Evolutionary conservation across 2,797 vertebrate genomes (phyloP).

Genomic region (Spinus pinus): DNA sequence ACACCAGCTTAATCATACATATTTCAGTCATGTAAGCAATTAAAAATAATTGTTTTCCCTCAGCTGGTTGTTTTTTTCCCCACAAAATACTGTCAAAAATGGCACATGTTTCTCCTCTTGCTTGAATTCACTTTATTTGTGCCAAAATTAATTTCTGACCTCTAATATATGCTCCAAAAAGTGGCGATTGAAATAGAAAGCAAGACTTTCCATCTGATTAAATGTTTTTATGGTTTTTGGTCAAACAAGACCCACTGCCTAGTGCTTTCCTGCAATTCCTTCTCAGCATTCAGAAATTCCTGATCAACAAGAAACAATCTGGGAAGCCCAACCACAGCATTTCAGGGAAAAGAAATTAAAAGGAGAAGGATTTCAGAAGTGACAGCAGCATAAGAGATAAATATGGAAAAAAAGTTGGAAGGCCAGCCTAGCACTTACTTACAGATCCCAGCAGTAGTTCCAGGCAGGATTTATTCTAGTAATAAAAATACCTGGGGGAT

Average conservation of each 20-base stretch:
- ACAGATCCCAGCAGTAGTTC: background rate
- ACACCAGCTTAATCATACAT: background rate
- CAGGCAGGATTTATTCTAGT: background rate
- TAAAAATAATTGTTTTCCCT: background rate
- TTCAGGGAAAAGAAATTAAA: background rate
- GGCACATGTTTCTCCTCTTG: background rate
- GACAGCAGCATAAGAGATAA: background rate
- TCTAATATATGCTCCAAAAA: background rate
- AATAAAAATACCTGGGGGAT: background rate
- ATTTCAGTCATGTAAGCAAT: background rate
- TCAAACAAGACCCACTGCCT: background rate
- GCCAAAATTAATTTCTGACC: background rate
- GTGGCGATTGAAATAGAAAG: background rate
- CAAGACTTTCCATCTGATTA: background rate
- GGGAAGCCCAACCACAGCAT: background rate
- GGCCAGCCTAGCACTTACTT: background rate
- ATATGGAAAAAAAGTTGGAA: rapidly evolving
- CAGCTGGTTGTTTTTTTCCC: background rate
- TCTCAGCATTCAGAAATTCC: background rate
- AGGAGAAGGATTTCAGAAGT: background rate
- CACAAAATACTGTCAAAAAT: background rate
- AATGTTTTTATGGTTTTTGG: background rate
- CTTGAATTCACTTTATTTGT: background rate
- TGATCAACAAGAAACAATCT: background rate
- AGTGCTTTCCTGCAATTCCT: background rate